Conservation (phyloP, 2,113 vertebrate species). For the Ahaetulla prasina region DNA sequence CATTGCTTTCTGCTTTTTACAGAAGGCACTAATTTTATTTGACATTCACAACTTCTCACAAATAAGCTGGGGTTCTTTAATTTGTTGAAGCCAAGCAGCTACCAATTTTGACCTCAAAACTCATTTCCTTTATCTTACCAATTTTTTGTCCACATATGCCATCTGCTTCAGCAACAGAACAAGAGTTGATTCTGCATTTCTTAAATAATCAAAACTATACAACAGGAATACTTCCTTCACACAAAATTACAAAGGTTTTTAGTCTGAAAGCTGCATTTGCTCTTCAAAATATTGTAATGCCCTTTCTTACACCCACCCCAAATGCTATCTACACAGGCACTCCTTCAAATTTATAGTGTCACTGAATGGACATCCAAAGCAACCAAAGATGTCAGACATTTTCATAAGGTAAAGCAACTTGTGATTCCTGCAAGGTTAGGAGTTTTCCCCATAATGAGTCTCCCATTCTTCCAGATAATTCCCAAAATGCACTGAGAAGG, state of each 20-base stretch:
- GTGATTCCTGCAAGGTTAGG: not conserved
- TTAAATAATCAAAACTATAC: not conserved
- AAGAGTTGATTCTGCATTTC: not conserved
- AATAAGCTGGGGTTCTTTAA: not conserved
- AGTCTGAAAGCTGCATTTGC: not conserved
- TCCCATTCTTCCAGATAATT: not conserved
- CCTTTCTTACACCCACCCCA: not conserved
- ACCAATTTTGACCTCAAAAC: not conserved
- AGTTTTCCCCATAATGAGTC: not conserved
- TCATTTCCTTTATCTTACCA: not conserved
- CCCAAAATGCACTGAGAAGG: not conserved
- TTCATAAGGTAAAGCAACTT: not conserved
- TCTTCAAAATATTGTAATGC: not conserved
- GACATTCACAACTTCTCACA: not conserved
- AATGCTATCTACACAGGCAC: not conserved
- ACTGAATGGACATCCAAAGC: not conserved
- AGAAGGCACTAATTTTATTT: not conserved
- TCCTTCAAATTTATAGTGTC: not conserved
- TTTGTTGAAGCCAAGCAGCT: not conserved
- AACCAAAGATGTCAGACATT: not conserved
- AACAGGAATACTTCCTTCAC: not conserved
- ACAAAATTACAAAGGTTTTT: not conserved
- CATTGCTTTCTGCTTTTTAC: not conserved
- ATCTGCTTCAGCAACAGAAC: not conserved
- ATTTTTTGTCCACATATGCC: not conserved